phyloP scores from a whole-genome alignment of 2,888 invertebrate species.

The Zaprionus bogoriensis region DNA sequence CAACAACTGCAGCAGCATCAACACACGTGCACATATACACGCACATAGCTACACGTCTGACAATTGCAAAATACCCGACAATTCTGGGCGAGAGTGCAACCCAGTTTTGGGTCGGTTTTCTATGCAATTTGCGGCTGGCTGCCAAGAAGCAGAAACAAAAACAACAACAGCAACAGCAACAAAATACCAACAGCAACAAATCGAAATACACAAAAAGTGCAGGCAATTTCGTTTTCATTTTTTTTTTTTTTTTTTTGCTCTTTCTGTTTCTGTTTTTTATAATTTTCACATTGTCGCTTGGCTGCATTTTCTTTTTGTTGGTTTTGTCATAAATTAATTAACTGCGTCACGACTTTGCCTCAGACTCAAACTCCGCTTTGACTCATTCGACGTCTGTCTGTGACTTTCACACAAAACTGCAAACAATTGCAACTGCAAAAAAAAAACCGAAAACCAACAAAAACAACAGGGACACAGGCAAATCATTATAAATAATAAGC shows the following conservation, averaged over 20 bases:
- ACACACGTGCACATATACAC: slow-evolving; percentile 8
- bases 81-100: slow-evolving; percentile 70
- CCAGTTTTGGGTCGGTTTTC: slow-evolving; percentile 60
- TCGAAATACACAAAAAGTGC: slow-evolving; percentile 33
- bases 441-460: slow-evolving; percentile 20
- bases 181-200: slow-evolving; percentile 30
- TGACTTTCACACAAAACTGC: slow-evolving; percentile 58
- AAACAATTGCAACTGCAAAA: slow-evolving; percentile 33
- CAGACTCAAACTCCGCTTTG: slow-evolving; percentile 28
- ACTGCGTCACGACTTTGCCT: slow-evolving; percentile 64
- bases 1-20: slow-evolving; percentile 22
- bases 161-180: slow-evolving; percentile 19
- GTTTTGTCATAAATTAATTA: slow-evolving; percentile 69
- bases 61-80: slow-evolving; percentile 54
- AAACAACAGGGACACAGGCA: too few relatives aligned
- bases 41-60: slow-evolving; percentile 29
- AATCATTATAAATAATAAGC: slow-evolving; percentile 3
- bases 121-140: slow-evolving; percentile 65
- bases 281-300: slow-evolving; percentile 54
- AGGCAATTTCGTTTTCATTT: slow-evolving; percentile 13
- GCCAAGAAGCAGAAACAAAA: slow-evolving; percentile 52
- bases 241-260: not conserved
- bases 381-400: slow-evolving; percentile 24
- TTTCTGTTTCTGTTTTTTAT: slow-evolving; percentile 25
- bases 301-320: slow-evolving; percentile 47